Conservation (phyloP, 1,140 invertebrate species). For the Magallana gigas region DNA sequence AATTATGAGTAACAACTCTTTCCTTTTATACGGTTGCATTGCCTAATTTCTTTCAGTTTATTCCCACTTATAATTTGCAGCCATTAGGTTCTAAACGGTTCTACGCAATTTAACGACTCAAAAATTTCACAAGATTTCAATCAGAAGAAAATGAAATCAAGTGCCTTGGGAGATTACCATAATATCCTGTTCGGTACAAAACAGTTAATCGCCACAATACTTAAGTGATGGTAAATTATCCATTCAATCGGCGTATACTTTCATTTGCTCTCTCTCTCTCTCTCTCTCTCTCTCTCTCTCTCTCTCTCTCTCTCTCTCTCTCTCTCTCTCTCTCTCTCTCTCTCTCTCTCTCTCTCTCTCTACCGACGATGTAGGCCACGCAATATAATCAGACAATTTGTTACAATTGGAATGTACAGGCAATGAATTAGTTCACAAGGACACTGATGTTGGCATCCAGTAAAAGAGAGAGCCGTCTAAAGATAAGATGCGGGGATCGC, state of each 20-base stretch:
- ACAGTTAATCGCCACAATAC: not conserved
- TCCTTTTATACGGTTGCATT: no score
- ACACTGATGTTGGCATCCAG: slow-evolving; percentile 14
- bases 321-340: slow-evolving; percentile 7
- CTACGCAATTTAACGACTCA: not conserved
- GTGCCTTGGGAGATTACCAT: not conserved
- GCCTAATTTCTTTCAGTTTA: no score
- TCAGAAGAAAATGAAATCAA: slow-evolving; percentile 1
- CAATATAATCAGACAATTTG: not conserved
- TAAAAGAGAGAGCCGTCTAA: not conserved
- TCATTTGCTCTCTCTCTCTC: not conserved
- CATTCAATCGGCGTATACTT: not conserved
- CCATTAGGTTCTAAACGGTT: not conserved
- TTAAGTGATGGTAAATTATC: slow-evolving; percentile 12
- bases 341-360: not conserved
- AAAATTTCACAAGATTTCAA: not conserved
- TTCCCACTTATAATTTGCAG: no score
- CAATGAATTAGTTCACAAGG: slow-evolving; percentile 20
- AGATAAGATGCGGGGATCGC: slow-evolving; percentile 25
- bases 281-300: not conserved
- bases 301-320: not conserved
- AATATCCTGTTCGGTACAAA: slow-evolving; percentile 20
- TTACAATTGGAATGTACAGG: slow-evolving; percentile 27
- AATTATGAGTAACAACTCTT: no score
- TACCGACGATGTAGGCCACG: not conserved